Conservation (phyloP, 2,797 vertebrate species). For the Falco columbarius region DNA sequence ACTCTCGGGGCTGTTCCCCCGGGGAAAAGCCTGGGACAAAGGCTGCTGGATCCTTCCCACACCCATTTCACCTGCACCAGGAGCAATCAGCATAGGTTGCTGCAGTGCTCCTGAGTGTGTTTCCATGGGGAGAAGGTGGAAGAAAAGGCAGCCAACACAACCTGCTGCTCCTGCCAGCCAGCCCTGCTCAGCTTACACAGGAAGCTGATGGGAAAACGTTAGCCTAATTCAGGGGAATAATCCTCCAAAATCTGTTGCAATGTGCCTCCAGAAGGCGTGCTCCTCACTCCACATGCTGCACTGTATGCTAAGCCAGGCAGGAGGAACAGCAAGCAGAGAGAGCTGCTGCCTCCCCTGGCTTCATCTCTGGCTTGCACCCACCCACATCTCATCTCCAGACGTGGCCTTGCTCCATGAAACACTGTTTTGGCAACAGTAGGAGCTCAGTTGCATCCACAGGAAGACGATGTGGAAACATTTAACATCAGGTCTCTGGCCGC, state of each 20-base stretch:
- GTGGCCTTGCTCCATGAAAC: background rate
- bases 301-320: background rate
- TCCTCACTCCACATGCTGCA: background rate
- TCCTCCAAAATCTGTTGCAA: background rate
- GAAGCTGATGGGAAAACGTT: background rate
- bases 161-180: background rate
- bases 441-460: background rate
- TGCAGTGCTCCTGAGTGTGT: background rate
- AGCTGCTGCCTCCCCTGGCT: background rate
- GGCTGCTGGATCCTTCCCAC: background rate
- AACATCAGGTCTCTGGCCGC: background rate
- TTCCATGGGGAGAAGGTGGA: background rate
- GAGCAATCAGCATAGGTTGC: background rate
- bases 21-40: background rate
- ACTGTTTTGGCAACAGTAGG: slow-evolving; percentile 2
- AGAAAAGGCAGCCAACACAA: background rate
- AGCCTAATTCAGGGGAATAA: background rate
- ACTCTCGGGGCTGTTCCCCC: background rate
- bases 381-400: background rate
- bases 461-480: background rate
- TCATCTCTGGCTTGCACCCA: background rate
- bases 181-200: background rate
- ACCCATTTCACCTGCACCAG: background rate
- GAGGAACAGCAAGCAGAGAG: background rate
- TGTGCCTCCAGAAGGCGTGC: background rate